Conservation (phyloP, 2,888 invertebrate species). For the Agrilus mali region DNA sequence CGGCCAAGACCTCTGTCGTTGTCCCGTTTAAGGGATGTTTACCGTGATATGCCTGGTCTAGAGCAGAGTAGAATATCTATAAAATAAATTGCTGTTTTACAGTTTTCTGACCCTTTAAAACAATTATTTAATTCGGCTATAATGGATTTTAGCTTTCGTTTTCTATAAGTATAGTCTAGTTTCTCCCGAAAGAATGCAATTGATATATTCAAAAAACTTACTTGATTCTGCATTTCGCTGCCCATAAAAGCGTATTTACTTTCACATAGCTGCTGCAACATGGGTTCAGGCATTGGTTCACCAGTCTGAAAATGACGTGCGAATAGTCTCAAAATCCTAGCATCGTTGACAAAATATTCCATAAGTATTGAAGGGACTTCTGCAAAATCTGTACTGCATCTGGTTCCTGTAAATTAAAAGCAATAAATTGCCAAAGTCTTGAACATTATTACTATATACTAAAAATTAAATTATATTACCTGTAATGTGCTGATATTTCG, state of each 20-base stretch:
- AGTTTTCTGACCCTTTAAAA: conserved; percentile 38
- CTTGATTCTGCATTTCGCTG: conserved; percentile 61
- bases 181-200: no score
- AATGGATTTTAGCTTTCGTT: not conserved
- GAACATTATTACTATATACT: no score
- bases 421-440: not conserved
- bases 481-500: conserved; percentile 45
- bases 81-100: no score
- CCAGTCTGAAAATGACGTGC: conserved; percentile 86
- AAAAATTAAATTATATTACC: no score
- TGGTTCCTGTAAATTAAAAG: conserved; percentile 94
- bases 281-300: conserved; percentile 65
- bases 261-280: conserved; percentile 67
- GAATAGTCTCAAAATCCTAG: conserved; percentile 70
- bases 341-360: conserved; percentile 93
- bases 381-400: conserved; percentile 95
- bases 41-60: conserved; percentile 85
- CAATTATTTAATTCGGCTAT: conserved; percentile 17
- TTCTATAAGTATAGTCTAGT: no score
- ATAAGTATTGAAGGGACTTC: conserved; percentile 98
- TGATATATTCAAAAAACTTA: conserved; percentile 3
- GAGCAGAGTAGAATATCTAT: conserved; percentile 65
- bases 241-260: conserved; percentile 82
- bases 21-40: conserved; percentile 36
- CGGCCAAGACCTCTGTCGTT: conserved; percentile 63